Conservation (phyloP, 2,113 vertebrate species). For the Saccopteryx bilineata region DNA sequence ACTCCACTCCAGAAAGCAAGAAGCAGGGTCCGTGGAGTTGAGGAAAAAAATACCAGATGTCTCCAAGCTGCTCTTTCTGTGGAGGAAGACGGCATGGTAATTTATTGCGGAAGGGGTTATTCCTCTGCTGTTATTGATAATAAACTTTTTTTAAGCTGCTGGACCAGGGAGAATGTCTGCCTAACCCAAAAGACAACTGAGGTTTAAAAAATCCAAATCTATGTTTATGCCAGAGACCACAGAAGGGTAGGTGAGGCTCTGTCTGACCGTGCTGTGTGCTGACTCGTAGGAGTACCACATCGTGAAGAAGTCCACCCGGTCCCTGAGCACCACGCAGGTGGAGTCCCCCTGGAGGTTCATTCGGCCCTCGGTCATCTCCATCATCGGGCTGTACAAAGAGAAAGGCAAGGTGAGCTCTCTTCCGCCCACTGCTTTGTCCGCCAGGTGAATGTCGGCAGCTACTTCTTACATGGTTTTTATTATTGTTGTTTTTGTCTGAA, state of each 20-base stretch:
- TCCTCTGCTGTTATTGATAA: background rate
- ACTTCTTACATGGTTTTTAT: background rate
- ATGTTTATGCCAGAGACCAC: background rate
- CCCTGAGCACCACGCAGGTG: slow-evolving; percentile 96
- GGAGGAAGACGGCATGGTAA: accelerated
- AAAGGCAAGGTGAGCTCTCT: slow-evolving; percentile 95
- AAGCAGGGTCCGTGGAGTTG: background rate
- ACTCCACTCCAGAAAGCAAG: background rate
- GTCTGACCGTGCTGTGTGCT: background rate
- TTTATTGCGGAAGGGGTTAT: accelerated
- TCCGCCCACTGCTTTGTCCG: background rate
- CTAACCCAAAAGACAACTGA: background rate
- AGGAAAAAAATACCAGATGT: background rate
- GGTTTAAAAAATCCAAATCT: background rate
- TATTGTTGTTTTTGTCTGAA: background rate
- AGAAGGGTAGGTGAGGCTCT: background rate
- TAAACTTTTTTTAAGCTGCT: background rate
- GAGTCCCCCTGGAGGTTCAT: slow-evolving; percentile 98
- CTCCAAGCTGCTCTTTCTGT: background rate
- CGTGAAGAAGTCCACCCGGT: slow-evolving; percentile 96
- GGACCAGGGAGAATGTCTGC: background rate
- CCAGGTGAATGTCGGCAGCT: background rate
- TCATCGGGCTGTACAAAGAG: slow-evolving; percentile 98
- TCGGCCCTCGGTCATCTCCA: slow-evolving; percentile 98
- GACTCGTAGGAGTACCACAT: slow-evolving; percentile 94